These are phyloP conservation scores for Oreochromis mossambicus DNA, from an alignment of 2,797 vertebrate genomes.

Conservation along the genomic window DNA sequence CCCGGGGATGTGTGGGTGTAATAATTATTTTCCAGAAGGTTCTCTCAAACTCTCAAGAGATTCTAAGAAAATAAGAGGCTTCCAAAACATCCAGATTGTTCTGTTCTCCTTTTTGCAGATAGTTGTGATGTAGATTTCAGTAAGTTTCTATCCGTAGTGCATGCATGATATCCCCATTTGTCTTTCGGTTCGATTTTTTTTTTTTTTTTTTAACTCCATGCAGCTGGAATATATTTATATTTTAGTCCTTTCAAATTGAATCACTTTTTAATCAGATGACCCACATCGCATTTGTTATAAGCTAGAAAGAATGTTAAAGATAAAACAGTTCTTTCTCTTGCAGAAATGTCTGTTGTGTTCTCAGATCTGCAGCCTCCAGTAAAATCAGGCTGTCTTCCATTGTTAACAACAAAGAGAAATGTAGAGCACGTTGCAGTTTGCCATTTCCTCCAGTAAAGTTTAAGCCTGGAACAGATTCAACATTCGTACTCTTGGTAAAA, in stretches of 20 bases:
- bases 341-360: slow-evolving; percentile 41
- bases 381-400: slow-evolving; percentile 54
- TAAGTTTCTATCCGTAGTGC: background rate
- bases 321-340: slow-evolving; percentile 20
- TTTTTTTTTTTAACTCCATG: background rate
- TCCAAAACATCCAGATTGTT: slow-evolving; percentile 30
- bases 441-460: slow-evolving; percentile 41
- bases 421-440: slow-evolving; percentile 30
- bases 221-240: slow-evolving; percentile 4
- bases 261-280: slow-evolving; percentile 48
- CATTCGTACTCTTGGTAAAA: slow-evolving; percentile 20
- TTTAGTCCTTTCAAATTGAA: slow-evolving; percentile 1
- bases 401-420: slow-evolving; percentile 59
- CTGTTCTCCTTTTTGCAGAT: slow-evolving; percentile 20
- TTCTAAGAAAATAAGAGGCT: slow-evolving; percentile 27
- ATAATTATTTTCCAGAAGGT: slow-evolving; percentile 67
- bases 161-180: background rate
- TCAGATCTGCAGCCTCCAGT: slow-evolving; percentile 51
- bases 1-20: slow-evolving; percentile 54
- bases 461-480: slow-evolving; percentile 28
- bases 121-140: background rate
- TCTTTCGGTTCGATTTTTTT: background rate
- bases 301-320: slow-evolving; percentile 34
- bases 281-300: slow-evolving; percentile 47
- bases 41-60: slow-evolving; percentile 32